These are phyloP conservation scores for Phanerotoma sp. DNA, from an alignment of 2,888 invertebrate species.

Conservation along the genomic window DNA sequence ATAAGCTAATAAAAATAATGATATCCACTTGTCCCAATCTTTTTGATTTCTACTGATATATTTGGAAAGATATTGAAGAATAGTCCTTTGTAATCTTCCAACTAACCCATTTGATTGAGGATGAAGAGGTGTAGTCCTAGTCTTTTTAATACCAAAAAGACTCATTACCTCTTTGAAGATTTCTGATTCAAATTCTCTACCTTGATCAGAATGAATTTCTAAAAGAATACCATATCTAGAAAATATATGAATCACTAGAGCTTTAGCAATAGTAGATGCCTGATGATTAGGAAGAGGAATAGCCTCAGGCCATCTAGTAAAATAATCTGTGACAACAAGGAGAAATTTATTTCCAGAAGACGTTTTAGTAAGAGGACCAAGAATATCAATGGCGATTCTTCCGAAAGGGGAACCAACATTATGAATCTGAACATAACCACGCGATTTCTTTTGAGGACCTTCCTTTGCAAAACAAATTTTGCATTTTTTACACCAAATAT, in stretches of 20 bases:
- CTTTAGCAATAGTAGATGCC: constrained; percentile 40
- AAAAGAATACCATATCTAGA: constrained; percentile 35
- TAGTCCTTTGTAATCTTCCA: constrained; percentile 31
- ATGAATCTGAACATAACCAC: constrained; percentile 31
- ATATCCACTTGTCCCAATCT: constrained; percentile 18
- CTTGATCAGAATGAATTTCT: constrained; percentile 32
- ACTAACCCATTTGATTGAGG: constrained; percentile 18
- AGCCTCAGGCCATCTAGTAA: constrained; percentile 40
- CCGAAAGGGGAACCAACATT: constrained; percentile 33
- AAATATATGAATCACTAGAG: constrained; percentile 33
- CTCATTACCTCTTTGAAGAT: neutral
- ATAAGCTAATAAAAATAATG: neutral
- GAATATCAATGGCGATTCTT: constrained; percentile 33
- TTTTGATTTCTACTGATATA: constrained; percentile 29
- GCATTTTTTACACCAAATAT: constrained; percentile 36
- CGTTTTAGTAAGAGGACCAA: constrained; percentile 33
- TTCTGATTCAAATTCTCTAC: constrained; percentile 5
- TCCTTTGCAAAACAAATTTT: constrained; percentile 32
- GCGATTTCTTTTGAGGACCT: constrained; percentile 25
- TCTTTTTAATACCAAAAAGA: neutral
- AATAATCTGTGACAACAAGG: constrained; percentile 35
- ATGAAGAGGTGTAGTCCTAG: neutral
- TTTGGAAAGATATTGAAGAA: constrained; percentile 28
- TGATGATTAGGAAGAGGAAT: constrained; percentile 44
- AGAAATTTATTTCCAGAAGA: constrained; percentile 35